Conservation (phyloP, 2,113 vertebrate species). For the Orycteropus afer region DNA sequence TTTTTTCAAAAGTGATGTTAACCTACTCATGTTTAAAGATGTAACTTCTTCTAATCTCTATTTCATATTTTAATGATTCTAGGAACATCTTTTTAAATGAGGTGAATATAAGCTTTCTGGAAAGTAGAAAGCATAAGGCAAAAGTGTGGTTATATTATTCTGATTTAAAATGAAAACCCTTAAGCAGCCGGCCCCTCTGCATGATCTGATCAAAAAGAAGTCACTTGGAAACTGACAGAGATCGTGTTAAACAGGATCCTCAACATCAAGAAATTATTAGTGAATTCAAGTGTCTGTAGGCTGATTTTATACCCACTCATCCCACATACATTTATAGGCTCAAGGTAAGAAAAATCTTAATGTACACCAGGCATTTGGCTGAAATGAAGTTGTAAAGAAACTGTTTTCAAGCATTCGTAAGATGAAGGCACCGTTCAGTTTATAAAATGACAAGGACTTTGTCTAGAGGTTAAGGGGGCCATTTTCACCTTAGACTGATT, state of each 20-base stretch:
- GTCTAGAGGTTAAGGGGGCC: background rate
- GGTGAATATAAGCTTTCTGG: background rate
- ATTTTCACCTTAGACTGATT: background rate
- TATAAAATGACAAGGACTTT: background rate
- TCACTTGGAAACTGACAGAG: too few species aligned
- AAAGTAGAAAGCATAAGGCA: background rate
- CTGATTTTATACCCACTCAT: background rate
- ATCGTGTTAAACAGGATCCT: background rate
- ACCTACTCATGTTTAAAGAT: background rate
- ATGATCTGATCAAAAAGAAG: background rate
- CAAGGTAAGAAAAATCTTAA: background rate
- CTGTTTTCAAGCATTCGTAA: background rate
- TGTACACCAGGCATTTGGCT: slow-evolving; percentile 24
- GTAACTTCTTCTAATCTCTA: background rate
- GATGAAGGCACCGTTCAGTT: background rate
- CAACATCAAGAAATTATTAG: background rate
- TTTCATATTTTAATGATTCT: slow-evolving; percentile 23
- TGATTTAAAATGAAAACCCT: slow-evolving; percentile 12
- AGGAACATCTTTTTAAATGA: slow-evolving; percentile 38
- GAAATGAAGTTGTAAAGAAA: slow-evolving; percentile 30
- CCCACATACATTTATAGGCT: background rate
- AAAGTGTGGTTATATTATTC: background rate
- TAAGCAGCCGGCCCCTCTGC: background rate
- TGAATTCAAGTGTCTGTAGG: background rate
- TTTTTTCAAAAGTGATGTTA: slow-evolving; percentile 28